Evolutionary conservation across 2,888 invertebrate genomes (phyloP).

Genomic region (Aplocera efformata): DNA sequence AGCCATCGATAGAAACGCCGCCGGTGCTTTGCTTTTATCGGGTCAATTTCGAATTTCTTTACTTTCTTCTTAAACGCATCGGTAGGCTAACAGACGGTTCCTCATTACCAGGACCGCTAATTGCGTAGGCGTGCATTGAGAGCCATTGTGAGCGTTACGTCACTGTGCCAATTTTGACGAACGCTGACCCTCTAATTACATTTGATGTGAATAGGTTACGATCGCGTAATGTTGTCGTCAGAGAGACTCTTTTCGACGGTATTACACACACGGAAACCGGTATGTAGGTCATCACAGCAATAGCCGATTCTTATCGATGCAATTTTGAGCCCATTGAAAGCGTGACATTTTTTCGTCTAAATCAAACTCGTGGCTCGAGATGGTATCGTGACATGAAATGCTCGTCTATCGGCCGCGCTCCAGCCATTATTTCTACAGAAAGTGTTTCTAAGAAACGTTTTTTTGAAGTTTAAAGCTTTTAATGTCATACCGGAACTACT

Average conservation of each 20-base stretch:
- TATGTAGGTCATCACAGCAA: conserved; percentile 54
- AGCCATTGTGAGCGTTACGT: conserved; percentile 46
- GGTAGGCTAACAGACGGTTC: conserved; percentile 25
- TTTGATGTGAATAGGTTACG: conserved; percentile 61
- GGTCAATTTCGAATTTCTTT: conserved; percentile 62
- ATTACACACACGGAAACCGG: conserved; percentile 52
- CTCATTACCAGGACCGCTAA: conserved; percentile 40
- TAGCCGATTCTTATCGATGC: conserved; percentile 39
- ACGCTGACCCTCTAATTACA: conserved; percentile 68
- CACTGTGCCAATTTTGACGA: conserved; percentile 58
- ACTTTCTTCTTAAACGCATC: conserved; percentile 57
- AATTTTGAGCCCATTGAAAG: conserved; percentile 51
- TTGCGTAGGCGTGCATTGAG: conserved; percentile 42
- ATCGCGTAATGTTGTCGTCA: conserved; percentile 55
- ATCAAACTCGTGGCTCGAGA: conserved; percentile 34
- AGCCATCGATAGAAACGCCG: conserved; percentile 46
- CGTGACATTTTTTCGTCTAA: conserved; percentile 42
- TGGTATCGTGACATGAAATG: conserved; percentile 36
- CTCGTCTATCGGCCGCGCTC: conserved; percentile 19
- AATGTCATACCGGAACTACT: conserved; percentile 17
- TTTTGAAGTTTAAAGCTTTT: conserved; percentile 16
- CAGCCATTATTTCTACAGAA: conserved; percentile 18
- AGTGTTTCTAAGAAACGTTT: conserved; percentile 15
- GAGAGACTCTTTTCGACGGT: conserved; percentile 40
- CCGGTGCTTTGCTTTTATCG: conserved; percentile 50